These are phyloP conservation scores for Orthonychiurus folsomi DNA, from an alignment of 2,888 invertebrate species.

Conservation along the genomic window DNA sequence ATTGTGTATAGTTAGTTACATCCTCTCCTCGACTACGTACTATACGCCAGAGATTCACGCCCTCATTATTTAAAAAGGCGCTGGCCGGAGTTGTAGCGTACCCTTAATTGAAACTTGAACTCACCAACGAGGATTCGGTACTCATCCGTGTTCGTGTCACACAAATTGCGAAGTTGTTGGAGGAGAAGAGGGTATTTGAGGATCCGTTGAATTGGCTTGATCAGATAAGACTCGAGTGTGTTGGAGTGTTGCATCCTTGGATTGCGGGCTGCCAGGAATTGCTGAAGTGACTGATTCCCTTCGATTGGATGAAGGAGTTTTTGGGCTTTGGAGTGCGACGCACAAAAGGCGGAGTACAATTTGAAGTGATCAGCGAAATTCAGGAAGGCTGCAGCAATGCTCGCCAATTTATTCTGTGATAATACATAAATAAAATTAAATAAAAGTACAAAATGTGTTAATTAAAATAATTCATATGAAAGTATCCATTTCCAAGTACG, in stretches of 20 bases:
- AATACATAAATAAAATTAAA: too few relatives aligned
- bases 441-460: too few relatives aligned
- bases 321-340: constrained; percentile 96
- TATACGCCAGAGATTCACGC: too few relatives aligned
- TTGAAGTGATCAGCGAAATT: constrained; percentile 98
- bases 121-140: constrained; percentile 70
- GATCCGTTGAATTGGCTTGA: constrained; percentile 97
- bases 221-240: constrained; percentile 93
- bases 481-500: too few relatives aligned
- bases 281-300: constrained; percentile 91
- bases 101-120: too few relatives aligned
- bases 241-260: constrained; percentile 94
- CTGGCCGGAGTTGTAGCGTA: too few relatives aligned
- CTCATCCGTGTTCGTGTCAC: constrained; percentile 85
- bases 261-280: constrained; percentile 87
- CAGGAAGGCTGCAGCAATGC: constrained; percentile 91
- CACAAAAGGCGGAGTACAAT: constrained; percentile 96
- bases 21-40: too few relatives aligned
- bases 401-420: constrained; percentile 84
- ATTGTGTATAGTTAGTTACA: too few relatives aligned
- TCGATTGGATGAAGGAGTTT: constrained; percentile 98
- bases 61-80: too few relatives aligned
- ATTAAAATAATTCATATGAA: too few relatives aligned
- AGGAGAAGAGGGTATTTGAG: constrained; percentile 91
- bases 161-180: constrained; percentile 87